phyloP scores from a whole-genome alignment of 2,113 vertebrate species.

The Gymnarchus niloticus region DNA sequence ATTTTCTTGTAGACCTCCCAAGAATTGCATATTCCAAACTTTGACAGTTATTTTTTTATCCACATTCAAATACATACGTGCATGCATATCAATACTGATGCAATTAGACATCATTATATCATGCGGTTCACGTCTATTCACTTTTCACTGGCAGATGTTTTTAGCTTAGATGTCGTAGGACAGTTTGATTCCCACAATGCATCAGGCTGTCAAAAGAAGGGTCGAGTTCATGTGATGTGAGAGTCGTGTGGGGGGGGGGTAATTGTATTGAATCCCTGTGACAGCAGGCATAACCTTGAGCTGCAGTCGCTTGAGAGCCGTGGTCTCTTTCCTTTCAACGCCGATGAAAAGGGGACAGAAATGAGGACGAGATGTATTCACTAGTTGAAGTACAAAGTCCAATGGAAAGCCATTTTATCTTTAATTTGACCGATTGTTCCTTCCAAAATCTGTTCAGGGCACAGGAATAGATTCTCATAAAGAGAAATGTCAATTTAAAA shows the following conservation, averaged over 20 bases:
- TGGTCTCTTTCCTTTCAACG: background rate
- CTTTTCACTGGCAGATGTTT: slow-evolving; percentile 9
- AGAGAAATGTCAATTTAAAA: background rate
- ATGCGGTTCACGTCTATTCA: background rate
- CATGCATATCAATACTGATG: background rate
- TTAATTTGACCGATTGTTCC: background rate
- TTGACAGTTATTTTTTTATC: too few species aligned
- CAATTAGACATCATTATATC: background rate
- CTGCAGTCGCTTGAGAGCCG: slow-evolving; percentile 30
- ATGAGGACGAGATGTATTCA: slow-evolving; percentile 40
- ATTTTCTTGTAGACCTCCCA: too few species aligned
- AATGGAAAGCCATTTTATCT: slow-evolving; percentile 40
- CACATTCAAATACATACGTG: too few species aligned
- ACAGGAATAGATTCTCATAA: background rate
- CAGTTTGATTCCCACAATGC: slow-evolving; percentile 1
- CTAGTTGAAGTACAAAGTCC: slow-evolving; percentile 33
- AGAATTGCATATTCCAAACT: too few species aligned
- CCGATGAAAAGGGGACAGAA: slow-evolving; percentile 8
- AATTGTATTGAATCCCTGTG: slow-evolving; percentile 44
- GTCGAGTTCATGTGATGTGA: slow-evolving; percentile 40
- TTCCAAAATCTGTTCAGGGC: background rate
- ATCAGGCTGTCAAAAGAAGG: background rate
- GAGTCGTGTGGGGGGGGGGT: background rate
- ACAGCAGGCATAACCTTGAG: slow-evolving; percentile 51
- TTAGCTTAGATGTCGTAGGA: slow-evolving; percentile 3